Evolutionary conservation across 2,888 invertebrate genomes (phyloP).

Genomic region (Linyphia triangularis): DNA sequence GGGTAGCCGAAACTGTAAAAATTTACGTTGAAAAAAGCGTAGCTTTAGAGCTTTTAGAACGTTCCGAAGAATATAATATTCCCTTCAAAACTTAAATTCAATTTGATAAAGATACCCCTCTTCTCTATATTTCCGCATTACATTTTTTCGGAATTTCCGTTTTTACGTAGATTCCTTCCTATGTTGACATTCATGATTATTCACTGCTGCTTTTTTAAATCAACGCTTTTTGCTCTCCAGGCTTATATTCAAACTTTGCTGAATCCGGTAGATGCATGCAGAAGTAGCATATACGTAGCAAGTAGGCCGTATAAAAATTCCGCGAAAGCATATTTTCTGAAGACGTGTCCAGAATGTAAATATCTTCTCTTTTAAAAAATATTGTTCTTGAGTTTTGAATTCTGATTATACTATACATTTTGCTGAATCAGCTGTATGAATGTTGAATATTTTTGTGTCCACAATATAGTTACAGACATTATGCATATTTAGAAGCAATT

Average conservation of each 20-base stretch:
- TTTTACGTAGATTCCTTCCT: neutral
- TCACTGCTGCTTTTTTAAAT: conserved; percentile 32
- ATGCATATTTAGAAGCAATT: neutral
- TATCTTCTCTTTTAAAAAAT: neutral
- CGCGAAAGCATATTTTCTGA: conserved; percentile 5
- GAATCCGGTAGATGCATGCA: neutral
- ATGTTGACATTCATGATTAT: conserved; percentile 44
- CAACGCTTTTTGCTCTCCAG: neutral
- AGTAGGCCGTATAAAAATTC: conserved; percentile 14
- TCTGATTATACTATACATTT: conserved; percentile 18
- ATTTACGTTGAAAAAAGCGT: too few relatives aligned
- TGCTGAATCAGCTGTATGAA: conserved; percentile 23
- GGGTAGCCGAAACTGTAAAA: too few relatives aligned
- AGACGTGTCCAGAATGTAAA: conserved; percentile 44
- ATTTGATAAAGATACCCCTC: neutral
- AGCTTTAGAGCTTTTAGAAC: too few relatives aligned
- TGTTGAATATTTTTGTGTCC: neutral
- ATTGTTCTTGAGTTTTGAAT: conserved; percentile 18
- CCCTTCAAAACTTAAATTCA: neutral
- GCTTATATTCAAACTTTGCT: neutral
- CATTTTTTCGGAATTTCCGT: conserved; percentile 4
- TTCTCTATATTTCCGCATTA: neutral
- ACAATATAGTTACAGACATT: neutral
- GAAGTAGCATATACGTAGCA: neutral
- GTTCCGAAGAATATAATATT: neutral